These are phyloP conservation scores for Priocnemis perturbator DNA, from an alignment of 2,888 invertebrate species.

Conservation along the genomic window DNA sequence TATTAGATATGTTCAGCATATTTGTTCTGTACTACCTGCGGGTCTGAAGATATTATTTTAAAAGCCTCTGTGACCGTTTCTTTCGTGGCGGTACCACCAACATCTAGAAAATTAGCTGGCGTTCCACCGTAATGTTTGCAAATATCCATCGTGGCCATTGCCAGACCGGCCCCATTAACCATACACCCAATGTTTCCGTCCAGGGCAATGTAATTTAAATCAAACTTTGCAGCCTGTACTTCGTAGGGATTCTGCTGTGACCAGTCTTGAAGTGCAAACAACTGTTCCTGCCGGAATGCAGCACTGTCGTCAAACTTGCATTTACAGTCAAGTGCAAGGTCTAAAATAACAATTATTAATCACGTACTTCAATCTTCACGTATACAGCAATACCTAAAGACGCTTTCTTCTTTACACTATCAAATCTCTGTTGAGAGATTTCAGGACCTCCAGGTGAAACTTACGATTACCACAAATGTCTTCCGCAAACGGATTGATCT, in stretches of 20 bases:
- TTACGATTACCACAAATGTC: conserved; percentile 69
- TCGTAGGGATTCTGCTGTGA: conserved; percentile 78
- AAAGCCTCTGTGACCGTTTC: conserved; percentile 78
- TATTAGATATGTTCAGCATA: no score
- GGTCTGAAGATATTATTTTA: conserved; percentile 78
- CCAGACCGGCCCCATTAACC: conserved; percentile 80
- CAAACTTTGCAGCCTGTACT: conserved; percentile 76
- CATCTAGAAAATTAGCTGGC: conserved; percentile 81
- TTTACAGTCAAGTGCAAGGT: conserved; percentile 80
- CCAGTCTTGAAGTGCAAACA: conserved; percentile 77
- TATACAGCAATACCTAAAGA: not conserved
- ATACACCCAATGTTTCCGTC: conserved; percentile 80
- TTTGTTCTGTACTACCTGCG: conserved; percentile 71
- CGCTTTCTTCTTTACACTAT: no score
- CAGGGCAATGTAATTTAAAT: conserved; percentile 79
- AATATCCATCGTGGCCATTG: conserved; percentile 82
- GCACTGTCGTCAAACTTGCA: conserved; percentile 80
- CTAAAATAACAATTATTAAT: conserved; percentile 60
- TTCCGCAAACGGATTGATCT: conserved; percentile 80
- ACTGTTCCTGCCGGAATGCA: conserved; percentile 77
- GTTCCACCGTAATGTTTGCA: conserved; percentile 79
- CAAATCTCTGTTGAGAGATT: no score
- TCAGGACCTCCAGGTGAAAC: conserved; percentile 10
- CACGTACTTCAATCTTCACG: not conserved
- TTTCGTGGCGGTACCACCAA: conserved; percentile 79